A percentile compares a stretch with the other conserved stretches of the same genome.
Evolutionary conservation across 2,797 vertebrate genomes (phyloP).

Genomic region (Anas acuta): DNA sequence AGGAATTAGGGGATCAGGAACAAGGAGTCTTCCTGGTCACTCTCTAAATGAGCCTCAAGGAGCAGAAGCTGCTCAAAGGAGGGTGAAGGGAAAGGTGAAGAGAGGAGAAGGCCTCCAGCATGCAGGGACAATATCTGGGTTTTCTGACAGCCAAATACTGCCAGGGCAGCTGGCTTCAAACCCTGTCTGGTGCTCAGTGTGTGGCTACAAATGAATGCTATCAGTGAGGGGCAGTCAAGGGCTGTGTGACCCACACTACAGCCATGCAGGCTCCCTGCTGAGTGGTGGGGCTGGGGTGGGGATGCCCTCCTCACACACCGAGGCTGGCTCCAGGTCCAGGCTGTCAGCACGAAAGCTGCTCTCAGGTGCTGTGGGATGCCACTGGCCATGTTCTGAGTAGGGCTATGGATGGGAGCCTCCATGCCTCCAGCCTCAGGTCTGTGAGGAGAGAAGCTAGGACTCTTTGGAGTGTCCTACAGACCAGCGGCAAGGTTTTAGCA

Average conservation of each 20-base stretch:
- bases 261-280: not conserved
- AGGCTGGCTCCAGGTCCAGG: not conserved
- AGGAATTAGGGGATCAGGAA: not conserved
- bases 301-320: not conserved
- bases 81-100: not conserved
- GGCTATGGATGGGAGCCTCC: not conserved
- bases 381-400: rapidly evolving
- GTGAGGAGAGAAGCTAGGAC: not conserved
- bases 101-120: not conserved
- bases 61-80: not conserved
- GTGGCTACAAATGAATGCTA: not conserved
- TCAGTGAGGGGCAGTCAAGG: not conserved
- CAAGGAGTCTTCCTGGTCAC: not conserved
- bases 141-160: not conserved
- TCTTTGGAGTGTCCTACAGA: not conserved
- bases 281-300: not conserved
- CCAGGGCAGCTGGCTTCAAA: not conserved
- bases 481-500: not conserved
- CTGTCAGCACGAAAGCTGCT: not conserved
- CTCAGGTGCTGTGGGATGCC: not conserved
- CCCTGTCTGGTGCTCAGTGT: not conserved
- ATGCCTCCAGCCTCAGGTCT: not conserved
- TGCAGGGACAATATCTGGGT: not conserved
- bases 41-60: not conserved
- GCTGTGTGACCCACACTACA: not conserved